Evolutionary conservation across 2,797 vertebrate genomes (phyloP), one percentile per base, ranked within the genome.

Genomic region (Atherinosoma microstoma): DNA sequence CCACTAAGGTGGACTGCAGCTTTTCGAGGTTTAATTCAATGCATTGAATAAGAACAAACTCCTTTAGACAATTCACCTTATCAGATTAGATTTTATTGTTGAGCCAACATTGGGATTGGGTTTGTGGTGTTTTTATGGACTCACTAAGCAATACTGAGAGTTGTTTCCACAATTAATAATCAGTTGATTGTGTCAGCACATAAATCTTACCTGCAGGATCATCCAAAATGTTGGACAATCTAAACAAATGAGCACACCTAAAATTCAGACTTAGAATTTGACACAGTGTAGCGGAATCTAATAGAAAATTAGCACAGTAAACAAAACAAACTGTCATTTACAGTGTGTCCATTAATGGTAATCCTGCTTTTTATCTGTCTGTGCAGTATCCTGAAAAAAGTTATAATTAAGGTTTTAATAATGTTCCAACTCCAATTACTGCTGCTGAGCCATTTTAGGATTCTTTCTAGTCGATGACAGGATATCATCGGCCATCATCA

Each of bases 21-120:
- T 80, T 75, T 70, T 84, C 80, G 74, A 76, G 30, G 59, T 85
- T 84, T 86, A 58, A 87, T 89, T 84, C 67, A 78, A 79, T 68
- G 85, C 71, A 78, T 75, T 78, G 80, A 81, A 76, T 75, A 86
- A 76, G 70, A 79, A 60, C 4, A 6, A 54, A 40, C 53, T 73
- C 74, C 58, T 72, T 83, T 42, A 73, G 87, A 85, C 36, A 57
- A 75, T 81, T 63, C 40, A 72, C 60, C n/a, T 35, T 36, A 30
- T 68, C 67, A 81, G 87, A 92, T 87, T 76, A 18, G 70, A 87
- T 89, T 86, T 79, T 69, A 77, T 76, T 82, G 63, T 82, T 70
- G 51, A 66, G 63, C 68, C 57, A 67, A 60, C 70, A 74, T 47
- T 80, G 69, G 70, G 71, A 83, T 78, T 76, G 56, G 45, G 86